Evolutionary conservation across 1,140 invertebrate species (phyloP).

Genomic region (Pseudobourletiella spinata): DNA sequence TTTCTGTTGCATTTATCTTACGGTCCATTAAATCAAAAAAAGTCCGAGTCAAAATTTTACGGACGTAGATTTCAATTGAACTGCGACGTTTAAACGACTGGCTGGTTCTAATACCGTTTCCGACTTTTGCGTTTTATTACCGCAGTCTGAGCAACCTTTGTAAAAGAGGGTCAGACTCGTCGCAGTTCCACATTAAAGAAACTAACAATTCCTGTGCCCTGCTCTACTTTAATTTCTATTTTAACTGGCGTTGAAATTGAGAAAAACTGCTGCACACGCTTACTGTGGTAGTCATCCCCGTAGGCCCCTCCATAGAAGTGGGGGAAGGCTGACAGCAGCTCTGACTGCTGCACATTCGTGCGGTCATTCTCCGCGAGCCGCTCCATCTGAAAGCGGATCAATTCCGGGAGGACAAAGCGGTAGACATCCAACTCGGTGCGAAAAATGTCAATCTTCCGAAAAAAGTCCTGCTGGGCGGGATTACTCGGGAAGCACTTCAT

Average conservation of each 20-base stretch:
- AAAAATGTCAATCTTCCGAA: constrained; percentile 18
- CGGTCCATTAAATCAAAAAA: too few species aligned
- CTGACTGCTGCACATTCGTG: background rate
- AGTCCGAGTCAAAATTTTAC: too few species aligned
- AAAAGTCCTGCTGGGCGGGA: constrained; percentile 13
- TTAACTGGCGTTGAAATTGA: background rate
- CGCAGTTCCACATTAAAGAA: too few species aligned
- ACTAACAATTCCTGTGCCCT: too few species aligned
- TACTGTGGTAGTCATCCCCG: constrained; percentile 6
- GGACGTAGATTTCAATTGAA: too few species aligned
- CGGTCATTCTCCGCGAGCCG: background rate
- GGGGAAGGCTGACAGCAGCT: background rate
- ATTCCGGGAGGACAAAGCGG: constrained; percentile 4
- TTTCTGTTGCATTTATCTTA: too few species aligned
- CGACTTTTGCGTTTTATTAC: too few species aligned
- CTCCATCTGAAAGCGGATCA: constrained; percentile 5
- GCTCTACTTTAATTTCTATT: background rate
- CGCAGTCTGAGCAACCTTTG: too few species aligned
- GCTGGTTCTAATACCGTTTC: too few species aligned
- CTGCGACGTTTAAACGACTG: too few species aligned
- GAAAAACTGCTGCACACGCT: background rate
- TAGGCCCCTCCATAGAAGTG: constrained; percentile 4
- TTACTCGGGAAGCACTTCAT: constrained; percentile 16
- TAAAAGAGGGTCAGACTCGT: too few species aligned
- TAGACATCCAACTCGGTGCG: constrained; percentile 14